These are phyloP conservation scores for Argyresthia albistria DNA, from an alignment of 2,888 invertebrate genomes.

Conservation along the genomic window DNA sequence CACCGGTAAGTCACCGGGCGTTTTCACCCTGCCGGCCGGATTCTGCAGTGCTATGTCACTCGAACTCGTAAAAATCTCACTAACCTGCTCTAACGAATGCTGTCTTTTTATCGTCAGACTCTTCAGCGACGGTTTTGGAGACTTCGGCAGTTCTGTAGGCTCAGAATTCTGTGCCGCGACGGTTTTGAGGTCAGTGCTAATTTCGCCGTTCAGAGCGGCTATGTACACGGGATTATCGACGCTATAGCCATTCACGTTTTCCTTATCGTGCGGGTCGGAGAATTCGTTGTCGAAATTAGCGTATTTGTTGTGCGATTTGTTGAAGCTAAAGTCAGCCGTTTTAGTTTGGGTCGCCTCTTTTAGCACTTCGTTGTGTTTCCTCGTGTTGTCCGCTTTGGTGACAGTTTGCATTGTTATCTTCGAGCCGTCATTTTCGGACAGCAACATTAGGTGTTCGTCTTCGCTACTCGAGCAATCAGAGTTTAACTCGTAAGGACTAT, in stretches of 20 bases:
- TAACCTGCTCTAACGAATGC: conserved; percentile 82
- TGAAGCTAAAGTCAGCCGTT: conserved; percentile 40
- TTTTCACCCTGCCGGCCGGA: conserved; percentile 84
- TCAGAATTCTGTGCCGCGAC: conserved; percentile 7
- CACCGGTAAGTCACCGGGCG: conserved; percentile 86
- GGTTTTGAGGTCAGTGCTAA: conserved; percentile 36
- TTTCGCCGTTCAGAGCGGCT: conserved; percentile 54
- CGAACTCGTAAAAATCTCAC: conserved; percentile 80
- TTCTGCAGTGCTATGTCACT: conserved; percentile 79
- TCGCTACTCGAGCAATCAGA: conserved; percentile 63
- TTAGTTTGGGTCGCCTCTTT: conserved; percentile 52
- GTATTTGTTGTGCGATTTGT: conserved; percentile 54
- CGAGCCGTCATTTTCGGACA: conserved; percentile 58
- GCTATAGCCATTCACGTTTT: conserved; percentile 47
- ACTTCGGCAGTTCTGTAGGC: conserved; percentile 38
- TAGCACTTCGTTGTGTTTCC: conserved; percentile 44
- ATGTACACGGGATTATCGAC: conserved; percentile 59
- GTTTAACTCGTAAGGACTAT: conserved; percentile 42
- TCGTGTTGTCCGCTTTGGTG: conserved; percentile 27
- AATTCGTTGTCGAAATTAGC: conserved; percentile 60
- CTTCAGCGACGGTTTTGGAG: conserved; percentile 42
- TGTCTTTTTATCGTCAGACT: conserved; percentile 67
- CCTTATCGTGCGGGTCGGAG: conserved; percentile 61
- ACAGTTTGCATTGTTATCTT: conserved; percentile 63
- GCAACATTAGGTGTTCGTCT: conserved; percentile 59